Evolutionary conservation across 2,888 invertebrate species (phyloP), one percentile per base, ranked within the genome.

Genomic region (Synergus laeviventris): DNA sequence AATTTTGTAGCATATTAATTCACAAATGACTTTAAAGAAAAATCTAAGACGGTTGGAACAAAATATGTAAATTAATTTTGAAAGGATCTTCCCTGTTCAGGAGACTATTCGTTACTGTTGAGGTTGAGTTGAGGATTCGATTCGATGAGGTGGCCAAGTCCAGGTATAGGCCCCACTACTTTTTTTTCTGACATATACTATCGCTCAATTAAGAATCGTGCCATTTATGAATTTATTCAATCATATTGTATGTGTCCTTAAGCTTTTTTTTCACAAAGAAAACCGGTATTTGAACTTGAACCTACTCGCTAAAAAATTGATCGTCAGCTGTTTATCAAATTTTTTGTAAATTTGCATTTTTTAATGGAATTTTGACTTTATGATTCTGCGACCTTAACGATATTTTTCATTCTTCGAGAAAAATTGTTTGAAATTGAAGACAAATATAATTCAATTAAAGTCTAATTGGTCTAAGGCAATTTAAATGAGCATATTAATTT

Each of bases 191-290:
- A 31, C 49, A 45, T 31, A 62, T 38, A 49, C 11, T 70, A n/a
- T 31, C 31, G 16, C 45, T 70, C 31, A 49, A 70, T 36, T 31
- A 70, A 31, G 11, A 45, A 64, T 66, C 45, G 24, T 21, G 42
- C 66, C 16, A 66, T 49, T 49, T 49, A 66, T n/a, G n/a, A n/a
- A n/a, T n/a, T n/a, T n/a, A n/a, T n/a, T n/a, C 66, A 11, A 66
- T 45, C 45, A 49, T 31, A 31, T 24, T 42, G 16, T 70, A n/a
- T 49, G 16, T n/a, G 2, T n/a, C 49, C 49, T 70, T 70, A 31
- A 9, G n/a, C 4, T 36, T 36, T 49, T 49, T 49, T 70, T 64
- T 31, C 11, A 31, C 8, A 16, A 31, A 56, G 0, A 49, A 70
- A 70, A 49, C 49, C 70, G 36, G 45, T 45, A 49, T 31, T 8